Base-by-base conservation (phyloP, 2,888 invertebrate genomes). In the Brachyptera putata region DNA sequence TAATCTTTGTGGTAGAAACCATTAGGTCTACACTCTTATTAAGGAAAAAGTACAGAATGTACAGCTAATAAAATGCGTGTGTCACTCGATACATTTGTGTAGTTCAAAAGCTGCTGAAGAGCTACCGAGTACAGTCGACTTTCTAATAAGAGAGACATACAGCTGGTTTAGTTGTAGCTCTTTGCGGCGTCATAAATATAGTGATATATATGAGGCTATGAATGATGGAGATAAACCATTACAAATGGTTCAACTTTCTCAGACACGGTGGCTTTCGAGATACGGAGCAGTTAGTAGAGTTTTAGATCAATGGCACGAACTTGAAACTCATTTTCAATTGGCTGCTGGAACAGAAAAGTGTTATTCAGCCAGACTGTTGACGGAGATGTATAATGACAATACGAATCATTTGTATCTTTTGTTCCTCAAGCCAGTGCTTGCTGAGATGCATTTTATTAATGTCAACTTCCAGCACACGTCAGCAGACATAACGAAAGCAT, bases 341-440 rank as follows among this genome's bases (percentile, higher is more conserved):
- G n/a, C n/a, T n/a, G n/a, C n/a, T n/a, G n/a, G 34, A 37, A 36
- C 60, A 9, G 64, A 68, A 13, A 64, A 64, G 61, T 66, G 67
- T 58, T 66, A 66, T 22, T 64, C 63, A 3, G 65, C 66, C 7
- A 61, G 65, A 56, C 50, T 55, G 2, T 36, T 69, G 13, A 26
- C 30, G 22, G 26, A 61, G 21, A 67, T 68, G 66, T 66, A 63
- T 43, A 30, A 60, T 25, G 67, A 67, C 18, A 57, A 67, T 21
- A 39, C 55, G 1, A 65, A 66, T 46, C 58, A 59, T 25, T 34
- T 67, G 7, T 67, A 65, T 36, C 61, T 67, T 26, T n/a, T 66
- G n/a, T 67, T 67, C 66, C 43, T 67, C 25, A 64, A 67, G 37
- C 61, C 65, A 22, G 56, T 66, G 39, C 37, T 66, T n/a, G 61